A percentile compares a stretch with the other conserved stretches of the same genome.
These are phyloP conservation scores for Palythoa grandiflora DNA, from an alignment of 92 coral and sea anemone genomes.

Conservation along the genomic window DNA sequence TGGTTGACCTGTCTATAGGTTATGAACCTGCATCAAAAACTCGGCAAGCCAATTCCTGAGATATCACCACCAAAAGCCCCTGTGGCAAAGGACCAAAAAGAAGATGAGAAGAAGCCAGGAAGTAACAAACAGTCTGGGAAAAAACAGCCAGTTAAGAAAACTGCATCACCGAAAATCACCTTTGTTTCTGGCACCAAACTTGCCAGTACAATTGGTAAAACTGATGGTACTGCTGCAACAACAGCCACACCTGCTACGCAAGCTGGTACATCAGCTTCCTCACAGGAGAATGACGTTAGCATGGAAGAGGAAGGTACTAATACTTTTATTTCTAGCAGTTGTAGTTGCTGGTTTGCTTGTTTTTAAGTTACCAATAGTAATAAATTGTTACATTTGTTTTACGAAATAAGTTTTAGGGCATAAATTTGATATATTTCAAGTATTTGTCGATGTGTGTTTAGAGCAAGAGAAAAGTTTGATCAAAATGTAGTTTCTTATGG, in stretches of 20 bases:
- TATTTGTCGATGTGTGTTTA: neutral
- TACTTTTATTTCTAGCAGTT: neutral
- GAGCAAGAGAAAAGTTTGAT: neutral
- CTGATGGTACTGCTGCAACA: slow-evolving; percentile 47
- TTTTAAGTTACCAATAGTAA: too few relatives aligned
- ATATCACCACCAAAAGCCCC: slow-evolving; percentile 86
- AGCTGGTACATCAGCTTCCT: neutral
- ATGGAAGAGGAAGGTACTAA: slow-evolving; percentile 42
- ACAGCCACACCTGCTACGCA: slow-evolving; percentile 29
- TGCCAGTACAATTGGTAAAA: slow-evolving; percentile 75
- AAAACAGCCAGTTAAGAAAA: slow-evolving; percentile 65
- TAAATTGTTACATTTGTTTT: too few relatives aligned
- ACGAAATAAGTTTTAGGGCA: too few relatives aligned
- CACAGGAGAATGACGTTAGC: slow-evolving; percentile 30
- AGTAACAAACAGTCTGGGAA: slow-evolving; percentile 66
- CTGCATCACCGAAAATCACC: slow-evolving; percentile 93
- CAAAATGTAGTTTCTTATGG: too few relatives aligned
- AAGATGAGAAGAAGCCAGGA: slow-evolving; percentile 71
- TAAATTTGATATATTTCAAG: neutral
- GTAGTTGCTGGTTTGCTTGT: neutral
- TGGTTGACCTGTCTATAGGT: slow-evolving; percentile 61
- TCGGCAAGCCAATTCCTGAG: slow-evolving; percentile 98
- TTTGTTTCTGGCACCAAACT: slow-evolving; percentile 93
- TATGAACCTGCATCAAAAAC: slow-evolving; percentile 91
- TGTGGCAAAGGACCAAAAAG: slow-evolving; percentile 76